Conservation (phyloP, 2,888 invertebrate species). For the Erpobdella octoculata region DNA sequence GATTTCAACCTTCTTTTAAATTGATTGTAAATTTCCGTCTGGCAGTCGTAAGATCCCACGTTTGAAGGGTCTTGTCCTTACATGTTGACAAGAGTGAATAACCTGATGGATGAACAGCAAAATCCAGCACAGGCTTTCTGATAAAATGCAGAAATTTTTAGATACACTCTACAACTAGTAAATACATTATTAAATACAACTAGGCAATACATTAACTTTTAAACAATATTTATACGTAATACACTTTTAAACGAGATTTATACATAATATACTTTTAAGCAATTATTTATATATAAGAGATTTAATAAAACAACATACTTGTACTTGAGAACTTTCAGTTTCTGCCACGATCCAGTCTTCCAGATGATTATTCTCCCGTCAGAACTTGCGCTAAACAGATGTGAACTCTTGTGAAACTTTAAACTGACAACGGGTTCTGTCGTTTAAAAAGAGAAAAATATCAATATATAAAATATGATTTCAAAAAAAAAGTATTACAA, state of each 20-base stretch:
- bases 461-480: neutral
- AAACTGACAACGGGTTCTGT: slow-evolving; percentile 68
- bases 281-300: neutral
- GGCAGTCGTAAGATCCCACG: slow-evolving; percentile 90
- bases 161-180: neutral
- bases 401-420: slow-evolving; percentile 65
- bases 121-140: slow-evolving; percentile 58
- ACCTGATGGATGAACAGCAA: slow-evolving; percentile 79
- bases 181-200: neutral
- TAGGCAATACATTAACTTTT: neutral
- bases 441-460: slow-evolving; percentile 26
- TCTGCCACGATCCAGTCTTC: slow-evolving; percentile 74
- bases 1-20: slow-evolving; percentile 40
- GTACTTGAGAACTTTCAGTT: slow-evolving; percentile 69
- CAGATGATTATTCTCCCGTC: slow-evolving; percentile 77
- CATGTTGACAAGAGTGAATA: slow-evolving; percentile 80
- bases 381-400: slow-evolving; percentile 73
- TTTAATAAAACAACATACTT: slow-evolving; percentile 56
- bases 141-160: neutral
- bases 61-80: slow-evolving; percentile 68
- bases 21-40: slow-evolving; percentile 82
- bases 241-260: neutral
- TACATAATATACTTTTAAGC: neutral
- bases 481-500: neutral
- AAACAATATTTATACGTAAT: neutral